Base-by-base conservation (phyloP, 2,888 invertebrate genomes). In the Sarcophaga subvicina region DNA sequence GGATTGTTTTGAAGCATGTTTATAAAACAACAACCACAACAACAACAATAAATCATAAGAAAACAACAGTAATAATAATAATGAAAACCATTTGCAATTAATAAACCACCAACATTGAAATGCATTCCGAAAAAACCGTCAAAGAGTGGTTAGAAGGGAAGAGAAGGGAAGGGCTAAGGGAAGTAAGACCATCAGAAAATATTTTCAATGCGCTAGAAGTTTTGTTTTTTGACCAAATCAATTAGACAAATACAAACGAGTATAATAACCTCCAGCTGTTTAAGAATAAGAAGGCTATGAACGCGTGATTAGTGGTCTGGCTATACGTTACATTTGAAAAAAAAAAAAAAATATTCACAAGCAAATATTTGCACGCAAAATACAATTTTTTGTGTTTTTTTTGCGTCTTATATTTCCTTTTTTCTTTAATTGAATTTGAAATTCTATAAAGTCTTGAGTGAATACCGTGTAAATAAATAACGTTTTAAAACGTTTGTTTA, bases 311-410 rank as follows among this genome's bases (percentile, higher is more conserved):
- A 27, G 37, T 37, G 37, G 37, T 37, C 37, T 27, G 37, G 22
- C 14, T 14, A 25, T 37, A 5, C 25, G 10, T 64, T 25, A 17
- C 27, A 27, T 27, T 27, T 27, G 27, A 37, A 37, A 37, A 37
- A 37, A 37, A 37, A 37, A 27, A 75, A 64, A 47, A 4, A 71
- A 77, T 73, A 59, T 67, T 77, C 54, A 67, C 47, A 76, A 76
- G 54, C 67, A 87, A 87, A 87, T 87, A 87, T 87, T 87, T 82
- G 87, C 87, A 84, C 87, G 79, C 78, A 79, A 84, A 87, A 84
- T 79, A 49, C 49, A 78, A 63, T 63, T 81, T 81, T 69, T 75
- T 49, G 14, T 49, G 0, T 8, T 1, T 14, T 49, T 49, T 49
- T 49, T 11, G 49, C 17, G 17, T 54, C 17, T 54, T 54, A 54